Evolutionary conservation across 2,113 vertebrate species (phyloP).

Genomic region (Myrmecophaga tridactyla): DNA sequence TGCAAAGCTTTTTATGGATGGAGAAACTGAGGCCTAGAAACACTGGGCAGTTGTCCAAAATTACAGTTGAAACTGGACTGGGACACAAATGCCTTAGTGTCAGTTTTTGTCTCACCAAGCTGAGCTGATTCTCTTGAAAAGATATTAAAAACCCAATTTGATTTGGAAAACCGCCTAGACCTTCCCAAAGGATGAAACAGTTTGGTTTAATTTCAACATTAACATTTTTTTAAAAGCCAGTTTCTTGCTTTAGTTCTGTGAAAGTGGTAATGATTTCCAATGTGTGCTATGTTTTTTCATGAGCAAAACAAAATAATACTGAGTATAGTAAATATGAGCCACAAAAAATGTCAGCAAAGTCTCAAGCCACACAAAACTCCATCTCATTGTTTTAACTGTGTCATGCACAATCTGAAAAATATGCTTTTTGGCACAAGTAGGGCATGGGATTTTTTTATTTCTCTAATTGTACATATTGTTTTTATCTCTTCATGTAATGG

Average conservation of each 20-base stretch:
- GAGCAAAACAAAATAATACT: slow-evolving; percentile 6
- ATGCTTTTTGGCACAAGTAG: not conserved
- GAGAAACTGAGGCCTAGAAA: slow-evolving; percentile 24
- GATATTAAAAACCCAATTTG: slow-evolving; percentile 11
- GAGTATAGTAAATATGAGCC: not conserved
- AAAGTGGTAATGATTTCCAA: not conserved
- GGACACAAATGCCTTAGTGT: not conserved
- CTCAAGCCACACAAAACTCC: not conserved
- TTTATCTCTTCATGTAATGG: slow-evolving; percentile 43
- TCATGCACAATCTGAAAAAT: not conserved
- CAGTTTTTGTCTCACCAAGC: not conserved
- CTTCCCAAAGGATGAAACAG: not conserved
- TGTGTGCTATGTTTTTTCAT: not conserved
- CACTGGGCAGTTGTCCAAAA: not conserved
- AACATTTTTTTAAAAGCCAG: not conserved
- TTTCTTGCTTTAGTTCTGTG: not conserved
- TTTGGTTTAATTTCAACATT: not conserved
- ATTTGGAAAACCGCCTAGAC: not conserved
- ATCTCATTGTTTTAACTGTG: not conserved
- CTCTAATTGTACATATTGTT: not conserved
- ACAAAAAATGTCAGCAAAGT: not conserved
- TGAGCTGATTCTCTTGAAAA: not conserved
- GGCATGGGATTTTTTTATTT: not conserved
- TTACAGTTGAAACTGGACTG: not conserved
- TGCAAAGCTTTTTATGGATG: not conserved